Evolutionary conservation across 2,113 vertebrate species (phyloP).

Genomic region (Circaetus cinerascens): DNA sequence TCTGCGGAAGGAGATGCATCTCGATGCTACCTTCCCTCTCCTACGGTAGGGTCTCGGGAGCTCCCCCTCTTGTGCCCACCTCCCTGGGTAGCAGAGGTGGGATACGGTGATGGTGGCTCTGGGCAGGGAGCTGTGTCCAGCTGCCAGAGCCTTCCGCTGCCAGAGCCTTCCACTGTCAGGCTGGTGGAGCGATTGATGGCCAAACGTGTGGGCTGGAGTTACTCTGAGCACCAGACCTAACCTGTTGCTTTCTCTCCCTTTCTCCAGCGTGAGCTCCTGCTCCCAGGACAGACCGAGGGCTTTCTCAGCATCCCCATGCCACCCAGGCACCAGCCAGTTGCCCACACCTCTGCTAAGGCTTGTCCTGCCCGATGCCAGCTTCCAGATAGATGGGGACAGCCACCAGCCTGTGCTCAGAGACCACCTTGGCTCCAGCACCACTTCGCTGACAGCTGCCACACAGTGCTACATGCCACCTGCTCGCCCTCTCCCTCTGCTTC

Average conservation of each 20-base stretch:
- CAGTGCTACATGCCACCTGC: accelerated
- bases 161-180: not conserved
- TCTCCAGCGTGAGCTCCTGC: not conserved
- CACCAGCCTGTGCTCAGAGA: not conserved
- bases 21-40: accelerated
- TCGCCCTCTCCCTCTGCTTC: not conserved
- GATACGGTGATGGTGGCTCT: accelerated
- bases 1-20: not conserved
- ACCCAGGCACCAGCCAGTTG: not conserved
- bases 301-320: not conserved
- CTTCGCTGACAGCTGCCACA: accelerated
- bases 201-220: accelerated
- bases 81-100: accelerated
- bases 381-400: not conserved
- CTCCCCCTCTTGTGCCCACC: accelerated
- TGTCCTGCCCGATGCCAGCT: not conserved
- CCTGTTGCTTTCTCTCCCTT: not conserved
- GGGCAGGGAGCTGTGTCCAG: not conserved
- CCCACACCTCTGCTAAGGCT: not conserved
- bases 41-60: not conserved
- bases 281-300: not conserved
- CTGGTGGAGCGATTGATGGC: too few species aligned
- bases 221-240: not conserved
- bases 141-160: not conserved
- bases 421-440: not conserved